Conservation (phyloP, 2,113 vertebrate genomes). For the Murina feae region DNA sequence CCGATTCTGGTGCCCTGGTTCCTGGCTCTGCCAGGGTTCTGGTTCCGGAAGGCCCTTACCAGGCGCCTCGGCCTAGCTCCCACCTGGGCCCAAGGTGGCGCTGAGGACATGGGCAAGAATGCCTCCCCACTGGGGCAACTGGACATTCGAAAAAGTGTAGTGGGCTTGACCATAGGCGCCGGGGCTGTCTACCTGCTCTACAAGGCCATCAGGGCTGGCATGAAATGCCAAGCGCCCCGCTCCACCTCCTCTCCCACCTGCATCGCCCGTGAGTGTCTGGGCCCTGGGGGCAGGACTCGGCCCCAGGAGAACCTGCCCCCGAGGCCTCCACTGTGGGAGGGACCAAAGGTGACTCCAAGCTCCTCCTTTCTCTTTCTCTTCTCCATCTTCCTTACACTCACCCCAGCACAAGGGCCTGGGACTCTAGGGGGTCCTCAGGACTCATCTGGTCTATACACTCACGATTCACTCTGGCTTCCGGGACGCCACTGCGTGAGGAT, state of each 20-base stretch:
- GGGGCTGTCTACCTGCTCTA: conserved; percentile 72
- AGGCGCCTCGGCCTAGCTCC: conserved; percentile 15
- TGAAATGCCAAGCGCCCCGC: conserved; percentile 46
- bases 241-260: conserved; percentile 34
- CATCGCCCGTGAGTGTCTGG: conserved; percentile 69
- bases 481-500: background rate
- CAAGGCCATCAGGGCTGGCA: conserved; percentile 66
- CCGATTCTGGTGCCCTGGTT: conserved; percentile 34
- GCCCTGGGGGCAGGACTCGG: conserved; percentile 61
- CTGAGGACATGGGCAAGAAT: conserved; percentile 54
- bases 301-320: conserved; percentile 20
- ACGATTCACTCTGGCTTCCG: background rate
- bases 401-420: background rate
- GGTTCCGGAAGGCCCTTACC: conserved; percentile 57
- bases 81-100: background rate
- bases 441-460: background rate
- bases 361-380: background rate
- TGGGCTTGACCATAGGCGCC: conserved; percentile 57
- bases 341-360: conserved; percentile 42
- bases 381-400: background rate
- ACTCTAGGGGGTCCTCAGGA: background rate
- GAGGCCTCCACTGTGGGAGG: conserved; percentile 28
- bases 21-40: conserved; percentile 45
- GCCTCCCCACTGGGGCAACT: background rate
- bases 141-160: conserved; percentile 56